Base-by-base conservation (phyloP, 2,888 invertebrate genomes). In the Stramonita haemastoma region DNA sequence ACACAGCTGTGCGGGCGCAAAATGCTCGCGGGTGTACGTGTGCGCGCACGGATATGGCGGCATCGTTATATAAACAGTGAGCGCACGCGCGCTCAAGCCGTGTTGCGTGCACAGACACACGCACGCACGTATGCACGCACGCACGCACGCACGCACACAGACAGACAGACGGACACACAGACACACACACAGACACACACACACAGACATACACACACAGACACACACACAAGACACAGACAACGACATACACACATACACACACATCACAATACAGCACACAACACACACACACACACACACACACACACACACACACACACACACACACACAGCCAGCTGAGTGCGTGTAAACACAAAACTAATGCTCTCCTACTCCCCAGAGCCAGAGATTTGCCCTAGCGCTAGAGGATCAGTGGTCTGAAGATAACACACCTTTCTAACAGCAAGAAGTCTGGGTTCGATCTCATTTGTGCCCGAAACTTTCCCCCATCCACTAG, bases 331-430 rank as follows among this genome's bases (percentile, higher is more conserved):
- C 86, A 86, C 70, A 34, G 19, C 66, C 66, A 66, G 66, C 32
- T 32, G 32, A 66, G 34, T 66, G 22, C 66, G 66, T 70, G n/a
- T 70, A 70, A 32, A 57, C 86, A 86, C 86, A 86, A 83, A 36
- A 83, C 34, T 32, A 32, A 79, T 32, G 32, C 79, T 34, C 79
- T 32, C 79, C 2, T 32, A 79, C 79, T 19, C 66, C 66, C 66
- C 17, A 46, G 46, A 46, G 4, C 46, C 46, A 46, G 46, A 46
- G 4, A 46, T 8, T 46, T 46, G 46, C 8, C 4, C 46, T 46
- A 46, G 46, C 8, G 46, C 46, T 46, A 46, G 46, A 5, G 46
- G 46, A 46, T 46, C 46, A 46, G 46, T 46, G 46, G 46, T 46
- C 46, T 46, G 46, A 8, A 46, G 46, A 8, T n/a, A 46, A 46